Conservation (phyloP, 2,113 vertebrate species). For the Bagarius yarrelli region DNA sequence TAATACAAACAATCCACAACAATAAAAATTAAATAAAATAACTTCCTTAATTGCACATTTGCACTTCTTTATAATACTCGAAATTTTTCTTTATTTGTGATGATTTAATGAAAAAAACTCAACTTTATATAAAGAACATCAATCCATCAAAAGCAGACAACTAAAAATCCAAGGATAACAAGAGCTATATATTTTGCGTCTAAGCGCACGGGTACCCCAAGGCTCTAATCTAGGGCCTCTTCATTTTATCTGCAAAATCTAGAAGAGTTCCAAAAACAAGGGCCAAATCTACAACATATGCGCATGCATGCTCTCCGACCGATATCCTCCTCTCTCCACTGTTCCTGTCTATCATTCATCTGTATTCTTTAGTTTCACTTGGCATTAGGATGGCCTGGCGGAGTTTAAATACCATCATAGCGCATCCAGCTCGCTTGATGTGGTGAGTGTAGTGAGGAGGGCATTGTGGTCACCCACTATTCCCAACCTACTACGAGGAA, state of each 20-base stretch:
- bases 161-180: conserved; percentile 16
- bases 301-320: not conserved
- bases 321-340: conserved; percentile 8
- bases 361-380: conserved; percentile 28
- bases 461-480: conserved; percentile 42
- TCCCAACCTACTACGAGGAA: conserved; percentile 30
- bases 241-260: conserved; percentile 37
- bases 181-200: conserved; percentile 29
- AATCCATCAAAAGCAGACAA: not conserved
- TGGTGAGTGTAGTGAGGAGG: conserved; percentile 64
- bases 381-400: conserved; percentile 30
- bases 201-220: not conserved
- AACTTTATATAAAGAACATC: not conserved
- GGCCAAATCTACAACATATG: conserved; percentile 40
- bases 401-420: conserved; percentile 27
- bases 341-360: conserved; percentile 30
- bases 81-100: too few species aligned
- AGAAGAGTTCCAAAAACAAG: conserved; percentile 27
- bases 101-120: not conserved
- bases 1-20: too few species aligned
- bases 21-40: too few species aligned
- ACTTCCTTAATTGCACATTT: too few species aligned
- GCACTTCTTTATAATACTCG: too few species aligned
- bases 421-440: conserved; percentile 66
- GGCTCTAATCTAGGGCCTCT: conserved; percentile 30